These are phyloP conservation scores for Megaustenia siamemsis DNA, from an alignment of 2,888 invertebrate genomes.

Conservation along the genomic window DNA sequence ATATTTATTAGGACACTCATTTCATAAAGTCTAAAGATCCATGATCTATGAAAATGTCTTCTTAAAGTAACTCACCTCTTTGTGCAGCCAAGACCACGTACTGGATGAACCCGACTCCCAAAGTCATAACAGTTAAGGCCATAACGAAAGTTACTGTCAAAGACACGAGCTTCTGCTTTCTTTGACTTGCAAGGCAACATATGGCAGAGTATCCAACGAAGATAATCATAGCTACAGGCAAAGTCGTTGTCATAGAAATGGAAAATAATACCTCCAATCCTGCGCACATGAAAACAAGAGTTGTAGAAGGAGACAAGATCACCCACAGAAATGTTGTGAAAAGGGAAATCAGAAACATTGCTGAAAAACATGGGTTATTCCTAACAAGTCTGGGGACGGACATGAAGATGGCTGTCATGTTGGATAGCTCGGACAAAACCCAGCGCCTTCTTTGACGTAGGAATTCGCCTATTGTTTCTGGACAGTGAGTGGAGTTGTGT, in stretches of 20 bases:
- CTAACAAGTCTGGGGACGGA: constrained; percentile 58
- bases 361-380: constrained; percentile 63
- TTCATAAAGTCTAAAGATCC: no score
- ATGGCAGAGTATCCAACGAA: constrained; percentile 58
- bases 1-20: no score
- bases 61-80: constrained; percentile 52
- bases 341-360: constrained; percentile 64
- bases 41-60: no score
- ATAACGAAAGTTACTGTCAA: constrained; percentile 57
- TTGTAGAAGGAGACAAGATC: constrained; percentile 64
- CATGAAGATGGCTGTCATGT: constrained; percentile 65
- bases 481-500: constrained; percentile 68
- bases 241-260: constrained; percentile 54
- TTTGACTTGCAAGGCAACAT: constrained; percentile 58
- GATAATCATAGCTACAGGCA: constrained; percentile 55
- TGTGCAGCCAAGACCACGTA: constrained; percentile 58
- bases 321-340: constrained; percentile 65
- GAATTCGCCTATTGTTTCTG: constrained; percentile 66
- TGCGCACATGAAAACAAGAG: constrained; percentile 62
- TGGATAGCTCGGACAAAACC: constrained; percentile 69
- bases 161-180: constrained; percentile 60
- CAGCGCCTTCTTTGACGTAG: constrained; percentile 66
- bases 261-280: constrained; percentile 65
- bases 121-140: constrained; percentile 58
- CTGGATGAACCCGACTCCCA: constrained; percentile 62